Conservation (phyloP, 2,888 invertebrate genomes). For the Anthophora plumipes region DNA sequence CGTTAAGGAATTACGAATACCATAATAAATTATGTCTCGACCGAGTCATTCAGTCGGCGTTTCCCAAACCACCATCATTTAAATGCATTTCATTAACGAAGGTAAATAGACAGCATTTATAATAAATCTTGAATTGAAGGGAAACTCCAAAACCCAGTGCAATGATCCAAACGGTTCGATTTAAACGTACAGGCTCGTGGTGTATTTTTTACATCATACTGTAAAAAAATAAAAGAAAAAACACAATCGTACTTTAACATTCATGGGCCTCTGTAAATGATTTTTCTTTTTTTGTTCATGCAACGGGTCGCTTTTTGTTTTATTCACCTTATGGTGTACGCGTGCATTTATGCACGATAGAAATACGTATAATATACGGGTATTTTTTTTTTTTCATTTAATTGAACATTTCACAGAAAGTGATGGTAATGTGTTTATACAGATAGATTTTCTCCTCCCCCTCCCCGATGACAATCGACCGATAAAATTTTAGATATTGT, state of each 20-base stretch:
- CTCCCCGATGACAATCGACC: neutral
- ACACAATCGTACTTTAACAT: neutral
- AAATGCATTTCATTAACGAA: conserved; percentile 38
- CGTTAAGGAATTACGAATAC: conserved; percentile 19
- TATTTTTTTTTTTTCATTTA: neutral
- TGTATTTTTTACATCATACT: neutral
- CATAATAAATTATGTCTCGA: too few species aligned
- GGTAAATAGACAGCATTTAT: conserved; percentile 31
- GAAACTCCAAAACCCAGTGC: conserved; percentile 16
- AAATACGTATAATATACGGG: neutral
- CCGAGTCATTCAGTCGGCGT: too few species aligned
- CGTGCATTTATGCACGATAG: neutral
- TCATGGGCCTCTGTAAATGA: neutral
- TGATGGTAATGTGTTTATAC: neutral
- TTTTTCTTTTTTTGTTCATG: neutral
- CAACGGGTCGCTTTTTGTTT: neutral
- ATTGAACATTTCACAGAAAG: neutral
- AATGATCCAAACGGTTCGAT: conserved; percentile 40
- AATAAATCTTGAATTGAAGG: neutral
- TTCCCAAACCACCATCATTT: conserved; percentile 25
- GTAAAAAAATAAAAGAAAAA: neutral
- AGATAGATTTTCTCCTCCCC: neutral
- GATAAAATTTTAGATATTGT: neutral
- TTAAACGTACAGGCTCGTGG: conserved; percentile 8
- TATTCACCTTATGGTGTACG: neutral